These are phyloP conservation scores for Sycobia sp. DNA, from an alignment of 1,140 invertebrate species.

Conservation along the genomic window DNA sequence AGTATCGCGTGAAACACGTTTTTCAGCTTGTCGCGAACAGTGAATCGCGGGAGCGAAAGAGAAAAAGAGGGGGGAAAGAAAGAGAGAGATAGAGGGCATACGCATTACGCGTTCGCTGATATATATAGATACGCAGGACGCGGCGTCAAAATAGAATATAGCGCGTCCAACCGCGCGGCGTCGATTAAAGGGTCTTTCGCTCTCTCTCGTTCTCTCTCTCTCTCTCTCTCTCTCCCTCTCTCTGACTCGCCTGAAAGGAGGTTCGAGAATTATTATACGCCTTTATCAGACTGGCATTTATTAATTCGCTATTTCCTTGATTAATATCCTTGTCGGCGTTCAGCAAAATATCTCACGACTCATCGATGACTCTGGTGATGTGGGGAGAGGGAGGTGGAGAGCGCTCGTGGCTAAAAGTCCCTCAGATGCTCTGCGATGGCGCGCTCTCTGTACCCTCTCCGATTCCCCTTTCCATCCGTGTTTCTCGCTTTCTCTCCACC, in stretches of 20 bases:
- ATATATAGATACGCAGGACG: neutral
- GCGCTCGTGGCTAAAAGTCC: no score
- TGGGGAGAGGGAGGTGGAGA: no score
- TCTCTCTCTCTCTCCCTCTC: no score
- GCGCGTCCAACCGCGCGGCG: neutral
- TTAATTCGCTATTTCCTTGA: conserved; percentile 22
- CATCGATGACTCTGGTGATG: conserved; percentile 1
- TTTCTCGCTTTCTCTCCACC: no score
- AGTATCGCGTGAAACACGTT: neutral
- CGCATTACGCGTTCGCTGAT: neutral
- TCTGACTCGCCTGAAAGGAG: conserved; percentile 8
- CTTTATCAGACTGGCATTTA: conserved; percentile 25
- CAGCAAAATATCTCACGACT: conserved; percentile 1
- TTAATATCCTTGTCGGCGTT: neutral
- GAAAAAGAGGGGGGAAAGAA: no score
- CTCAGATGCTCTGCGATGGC: no score
- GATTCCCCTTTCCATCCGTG: no score
- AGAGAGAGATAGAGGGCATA: no score
- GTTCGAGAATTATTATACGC: conserved; percentile 21
- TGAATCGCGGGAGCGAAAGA: no score
- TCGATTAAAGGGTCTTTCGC: conserved; percentile 17
- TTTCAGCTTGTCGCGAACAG: neutral
- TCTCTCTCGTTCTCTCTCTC: no score
- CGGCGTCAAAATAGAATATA: conserved; percentile 17
- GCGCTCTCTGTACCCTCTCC: no score